Conservation (phyloP, 2,797 vertebrate species). For the Tachyglossus aculeatus region DNA sequence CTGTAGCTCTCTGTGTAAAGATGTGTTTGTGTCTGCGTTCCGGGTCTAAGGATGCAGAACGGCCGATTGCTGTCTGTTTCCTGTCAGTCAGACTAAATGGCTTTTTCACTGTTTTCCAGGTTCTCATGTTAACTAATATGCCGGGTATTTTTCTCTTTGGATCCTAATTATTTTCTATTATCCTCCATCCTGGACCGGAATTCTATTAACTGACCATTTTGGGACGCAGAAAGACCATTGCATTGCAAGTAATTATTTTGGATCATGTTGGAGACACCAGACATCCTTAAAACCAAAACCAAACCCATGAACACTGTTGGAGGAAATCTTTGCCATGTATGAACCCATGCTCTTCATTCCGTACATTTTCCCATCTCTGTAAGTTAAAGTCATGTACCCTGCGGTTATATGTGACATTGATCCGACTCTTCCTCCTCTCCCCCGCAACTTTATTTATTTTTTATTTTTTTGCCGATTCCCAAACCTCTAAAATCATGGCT, state of each 20-base stretch:
- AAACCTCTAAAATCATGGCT: constrained; percentile 22
- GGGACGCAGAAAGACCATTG: constrained; percentile 60
- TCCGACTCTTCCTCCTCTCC: background rate
- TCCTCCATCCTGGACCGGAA: constrained; percentile 69
- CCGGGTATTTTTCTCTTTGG: constrained; percentile 72
- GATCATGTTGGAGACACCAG: constrained; percentile 64
- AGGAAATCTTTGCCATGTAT: constrained; percentile 67
- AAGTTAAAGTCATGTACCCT: constrained; percentile 68
- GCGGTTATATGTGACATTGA: constrained; percentile 64
- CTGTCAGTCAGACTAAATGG: constrained; percentile 66
- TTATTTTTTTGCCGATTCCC: constrained; percentile 49
- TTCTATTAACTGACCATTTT: constrained; percentile 60
- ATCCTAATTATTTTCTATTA: constrained; percentile 70
- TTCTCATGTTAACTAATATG: constrained; percentile 71
- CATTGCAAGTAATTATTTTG: constrained; percentile 66
- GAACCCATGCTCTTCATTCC: constrained; percentile 66
- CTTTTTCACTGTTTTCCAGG: constrained; percentile 73
- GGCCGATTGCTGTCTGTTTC: constrained; percentile 49
- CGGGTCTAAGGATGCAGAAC: constrained; percentile 38
- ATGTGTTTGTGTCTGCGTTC: background rate
- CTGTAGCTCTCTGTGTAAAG: background rate
- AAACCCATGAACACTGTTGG: constrained; percentile 49
- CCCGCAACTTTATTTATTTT: too few species aligned
- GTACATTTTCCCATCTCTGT: constrained; percentile 62
- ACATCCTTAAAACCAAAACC: constrained; percentile 64